phyloP scores from a whole-genome alignment of 37 sponge, comb jelly and placozoan genomes.

The Agelas oroides region DNA sequence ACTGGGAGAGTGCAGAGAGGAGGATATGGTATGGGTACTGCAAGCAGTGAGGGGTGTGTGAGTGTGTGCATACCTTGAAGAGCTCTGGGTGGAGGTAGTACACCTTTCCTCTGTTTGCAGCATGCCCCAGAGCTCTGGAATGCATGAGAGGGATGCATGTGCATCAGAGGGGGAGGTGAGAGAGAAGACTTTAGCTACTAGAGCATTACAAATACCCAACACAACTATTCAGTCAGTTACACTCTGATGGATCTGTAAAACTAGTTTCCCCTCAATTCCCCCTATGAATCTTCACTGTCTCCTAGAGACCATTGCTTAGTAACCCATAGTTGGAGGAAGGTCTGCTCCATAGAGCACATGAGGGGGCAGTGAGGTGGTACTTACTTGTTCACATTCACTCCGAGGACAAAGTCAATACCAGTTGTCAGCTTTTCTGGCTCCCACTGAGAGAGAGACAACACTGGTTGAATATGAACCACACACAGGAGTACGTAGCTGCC shows the following conservation, averaged over 20 bases:
- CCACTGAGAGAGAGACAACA: constrained; percentile 58
- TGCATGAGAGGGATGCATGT: no score
- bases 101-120: constrained; percentile 81
- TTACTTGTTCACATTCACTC: constrained; percentile 86
- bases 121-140: constrained; percentile 76
- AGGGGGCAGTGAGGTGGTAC: neutral
- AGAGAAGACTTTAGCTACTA: no score
- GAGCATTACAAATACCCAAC: neutral
- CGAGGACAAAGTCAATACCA: constrained; percentile 71
- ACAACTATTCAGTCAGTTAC: no score
- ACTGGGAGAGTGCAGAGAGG: constrained; percentile 43
- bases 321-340: no score
- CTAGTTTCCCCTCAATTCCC: no score
- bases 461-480: no score
- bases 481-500: no score
- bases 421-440: constrained; percentile 61
- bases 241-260: neutral
- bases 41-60: no score
- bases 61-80: constrained; percentile 65
- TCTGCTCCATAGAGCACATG: no score
- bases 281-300: no score
- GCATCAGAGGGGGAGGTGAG: neutral
- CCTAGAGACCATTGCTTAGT: no score
- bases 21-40: no score
- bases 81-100: constrained; percentile 87